Percentiles rank a stretch among this genome's conserved stretches.
Conservation (phyloP, 2,888 invertebrate genomes). For the Eledona agricola region DNA sequence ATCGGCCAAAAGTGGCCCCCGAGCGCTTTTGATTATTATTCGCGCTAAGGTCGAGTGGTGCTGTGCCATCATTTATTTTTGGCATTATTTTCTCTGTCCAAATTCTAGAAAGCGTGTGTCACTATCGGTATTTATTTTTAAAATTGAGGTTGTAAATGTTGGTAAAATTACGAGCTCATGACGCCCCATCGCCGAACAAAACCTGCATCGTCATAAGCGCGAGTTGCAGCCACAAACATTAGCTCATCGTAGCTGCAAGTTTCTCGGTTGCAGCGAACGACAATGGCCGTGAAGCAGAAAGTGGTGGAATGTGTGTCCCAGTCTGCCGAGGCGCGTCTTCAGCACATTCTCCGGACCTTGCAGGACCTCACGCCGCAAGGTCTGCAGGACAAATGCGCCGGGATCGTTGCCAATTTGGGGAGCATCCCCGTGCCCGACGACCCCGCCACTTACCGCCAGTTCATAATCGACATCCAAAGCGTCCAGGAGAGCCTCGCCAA, state of each 20-base stretch:
- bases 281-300: conserved; percentile 70
- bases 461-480: conserved; percentile 55
- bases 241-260: too few relatives aligned
- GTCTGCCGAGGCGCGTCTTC: conserved; percentile 62
- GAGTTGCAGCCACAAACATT: neutral
- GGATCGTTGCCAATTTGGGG: conserved; percentile 66
- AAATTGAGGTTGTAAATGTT: conserved; percentile 23
- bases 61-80: conserved; percentile 2
- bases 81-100: neutral
- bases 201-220: neutral
- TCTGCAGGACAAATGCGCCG: conserved; percentile 63
- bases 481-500: conserved; percentile 56
- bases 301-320: conserved; percentile 63
- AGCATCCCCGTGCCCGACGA: conserved; percentile 57
- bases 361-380: conserved; percentile 62
- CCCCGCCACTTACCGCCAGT: conserved; percentile 52
- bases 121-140: conserved; percentile 11
- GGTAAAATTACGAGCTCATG: conserved; percentile 3
- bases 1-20: too few relatives aligned
- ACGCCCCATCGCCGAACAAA: conserved; percentile 5
- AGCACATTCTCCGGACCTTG: conserved; percentile 65
- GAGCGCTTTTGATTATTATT: too few relatives aligned
- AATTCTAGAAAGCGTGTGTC: conserved; percentile 21
- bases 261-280: conserved; percentile 11
- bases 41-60: conserved; percentile 12